Evolutionary conservation across 2,797 vertebrate species (phyloP).

Genomic region (Leptatherina wallacei): DNA sequence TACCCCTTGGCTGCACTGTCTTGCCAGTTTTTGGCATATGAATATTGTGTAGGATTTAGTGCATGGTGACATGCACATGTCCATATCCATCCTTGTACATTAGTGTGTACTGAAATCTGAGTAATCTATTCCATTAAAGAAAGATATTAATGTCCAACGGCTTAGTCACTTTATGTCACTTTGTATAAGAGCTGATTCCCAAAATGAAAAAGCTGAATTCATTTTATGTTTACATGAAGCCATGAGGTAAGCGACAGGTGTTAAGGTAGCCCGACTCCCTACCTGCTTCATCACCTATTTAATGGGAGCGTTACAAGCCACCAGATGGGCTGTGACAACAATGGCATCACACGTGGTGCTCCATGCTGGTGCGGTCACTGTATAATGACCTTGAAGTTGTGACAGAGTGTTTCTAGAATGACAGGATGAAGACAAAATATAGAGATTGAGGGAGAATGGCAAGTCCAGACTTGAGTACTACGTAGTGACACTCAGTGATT

Average conservation of each 20-base stretch:
- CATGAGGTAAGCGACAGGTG: conserved; percentile 40
- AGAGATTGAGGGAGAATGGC: conserved; percentile 38
- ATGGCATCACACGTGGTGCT: conserved; percentile 59
- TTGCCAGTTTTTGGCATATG: not conserved
- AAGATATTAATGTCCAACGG: not conserved
- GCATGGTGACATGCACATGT: not conserved
- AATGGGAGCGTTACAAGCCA: conserved; percentile 73
- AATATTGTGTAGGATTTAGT: conserved; percentile 6
- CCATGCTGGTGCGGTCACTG: conserved; percentile 70
- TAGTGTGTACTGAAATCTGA: not conserved
- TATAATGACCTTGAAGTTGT: conserved; percentile 77
- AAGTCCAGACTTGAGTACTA: conserved; percentile 34
- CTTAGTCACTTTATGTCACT: conserved; percentile 14
- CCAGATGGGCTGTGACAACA: conserved; percentile 84
- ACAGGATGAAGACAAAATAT: conserved; percentile 38
- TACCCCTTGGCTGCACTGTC: conserved; percentile 13
- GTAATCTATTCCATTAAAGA: not conserved
- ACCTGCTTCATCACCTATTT: conserved; percentile 75
- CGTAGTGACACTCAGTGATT: conserved; percentile 26
- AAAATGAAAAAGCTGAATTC: conserved; percentile 17
- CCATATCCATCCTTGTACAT: not conserved
- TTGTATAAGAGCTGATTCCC: not conserved
- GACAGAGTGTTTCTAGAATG: conserved; percentile 52
- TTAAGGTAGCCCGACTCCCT: conserved; percentile 61
- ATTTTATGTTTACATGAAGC: conserved; percentile 13